A percentile compares a stretch with the other conserved stretches of the same genome.
phyloP scores from a whole-genome alignment of 2,113 vertebrate genomes.

The Hippocampus guttulatus region DNA sequence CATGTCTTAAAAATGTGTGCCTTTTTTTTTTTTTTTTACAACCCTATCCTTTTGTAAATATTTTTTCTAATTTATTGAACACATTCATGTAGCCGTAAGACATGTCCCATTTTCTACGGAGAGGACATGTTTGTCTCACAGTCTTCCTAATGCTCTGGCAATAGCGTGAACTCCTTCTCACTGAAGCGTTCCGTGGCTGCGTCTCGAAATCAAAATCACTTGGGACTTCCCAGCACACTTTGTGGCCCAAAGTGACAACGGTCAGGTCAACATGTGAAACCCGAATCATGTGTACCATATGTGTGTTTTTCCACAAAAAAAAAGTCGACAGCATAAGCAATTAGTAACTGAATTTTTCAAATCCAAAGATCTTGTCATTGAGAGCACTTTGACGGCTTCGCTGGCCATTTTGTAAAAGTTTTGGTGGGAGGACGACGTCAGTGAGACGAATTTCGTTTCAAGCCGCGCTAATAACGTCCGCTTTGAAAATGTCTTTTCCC shows the following conservation, averaged over 20 bases:
- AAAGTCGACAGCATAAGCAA: conserved; percentile 12
- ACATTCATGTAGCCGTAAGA: conserved; percentile 66
- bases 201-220: conserved; percentile 44
- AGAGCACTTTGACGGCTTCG: conserved; percentile 53
- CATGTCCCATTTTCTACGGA: conserved; percentile 58
- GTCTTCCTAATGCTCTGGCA: conserved; percentile 87
- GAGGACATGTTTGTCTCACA: conserved; percentile 69
- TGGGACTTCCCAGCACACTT: conserved; percentile 62
- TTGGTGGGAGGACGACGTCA: neutral
- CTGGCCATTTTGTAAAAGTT: conserved; percentile 34
- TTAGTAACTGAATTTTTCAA: neutral
- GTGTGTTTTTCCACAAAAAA: neutral
- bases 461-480: conserved; percentile 11
- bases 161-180: conserved; percentile 71
- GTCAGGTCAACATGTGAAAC: conserved; percentile 14
- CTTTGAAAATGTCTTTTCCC: conserved; percentile 15
- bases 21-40: conserved; percentile 77
- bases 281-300: conserved; percentile 10
- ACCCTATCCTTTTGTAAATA: conserved; percentile 76
- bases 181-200: conserved; percentile 33
- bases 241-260: conserved; percentile 32
- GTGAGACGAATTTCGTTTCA: neutral
- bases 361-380: conserved; percentile 48
- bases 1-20: conserved; percentile 80
- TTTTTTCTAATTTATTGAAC: conserved; percentile 74